phyloP scores from a whole-genome alignment of 2,888 invertebrate genomes.

The Octonoba sinensis region DNA sequence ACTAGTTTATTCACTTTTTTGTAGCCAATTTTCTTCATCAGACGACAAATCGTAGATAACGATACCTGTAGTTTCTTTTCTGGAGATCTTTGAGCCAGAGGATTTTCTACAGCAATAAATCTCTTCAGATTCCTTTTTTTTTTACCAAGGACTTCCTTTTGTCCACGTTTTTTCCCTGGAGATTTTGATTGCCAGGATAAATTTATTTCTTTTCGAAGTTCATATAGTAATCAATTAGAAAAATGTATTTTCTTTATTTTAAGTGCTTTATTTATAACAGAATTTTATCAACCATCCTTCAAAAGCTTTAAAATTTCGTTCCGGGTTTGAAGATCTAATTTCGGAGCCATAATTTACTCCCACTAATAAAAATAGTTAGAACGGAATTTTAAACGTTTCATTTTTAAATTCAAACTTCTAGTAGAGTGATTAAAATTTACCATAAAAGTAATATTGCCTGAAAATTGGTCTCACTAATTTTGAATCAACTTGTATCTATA shows the following conservation, averaged over 20 bases:
- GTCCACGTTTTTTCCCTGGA: neutral
- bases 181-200: neutral
- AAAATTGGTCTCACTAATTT: no score
- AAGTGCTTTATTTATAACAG: constrained; percentile 10
- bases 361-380: constrained; percentile 11
- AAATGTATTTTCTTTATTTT: constrained; percentile 8
- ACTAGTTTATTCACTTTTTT: constrained; percentile 9
- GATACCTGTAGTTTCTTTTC: constrained; percentile 8
- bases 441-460: no score
- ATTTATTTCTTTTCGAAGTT: constrained; percentile 10
- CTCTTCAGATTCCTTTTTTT: neutral
- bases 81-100: constrained; percentile 4
- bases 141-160: no score
- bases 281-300: constrained; percentile 2
- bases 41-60: constrained; percentile 4
- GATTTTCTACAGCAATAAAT: constrained; percentile 5
- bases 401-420: no score
- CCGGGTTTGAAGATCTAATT: constrained; percentile 2
- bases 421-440: no score
- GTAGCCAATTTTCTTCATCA: constrained; percentile 14
- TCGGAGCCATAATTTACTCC: constrained; percentile 7
- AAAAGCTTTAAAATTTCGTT: constrained; percentile 4
- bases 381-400: no score
- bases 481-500: no score
- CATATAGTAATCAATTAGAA: constrained; percentile 6